phyloP scores from a whole-genome alignment of 2,113 vertebrate genomes.

The Laticauda laticaudata region DNA sequence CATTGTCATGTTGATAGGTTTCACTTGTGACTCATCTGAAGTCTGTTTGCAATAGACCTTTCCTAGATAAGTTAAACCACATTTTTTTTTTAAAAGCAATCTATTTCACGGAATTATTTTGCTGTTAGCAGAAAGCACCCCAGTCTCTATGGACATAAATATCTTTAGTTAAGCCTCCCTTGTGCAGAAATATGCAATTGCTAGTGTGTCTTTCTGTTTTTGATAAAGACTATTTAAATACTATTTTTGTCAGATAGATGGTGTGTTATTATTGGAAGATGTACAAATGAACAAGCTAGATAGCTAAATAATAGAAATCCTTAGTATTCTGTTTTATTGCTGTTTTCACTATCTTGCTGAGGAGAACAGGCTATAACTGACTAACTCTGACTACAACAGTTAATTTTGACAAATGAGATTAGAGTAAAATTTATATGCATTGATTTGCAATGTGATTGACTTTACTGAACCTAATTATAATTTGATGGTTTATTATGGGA shows the following conservation, averaged over 20 bases:
- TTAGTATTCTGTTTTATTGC: background rate
- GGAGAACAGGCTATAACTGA: background rate
- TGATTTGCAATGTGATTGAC: background rate
- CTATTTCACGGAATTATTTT: background rate
- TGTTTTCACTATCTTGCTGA: background rate
- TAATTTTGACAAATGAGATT: background rate
- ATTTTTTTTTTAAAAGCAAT: background rate
- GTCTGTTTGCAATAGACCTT: background rate
- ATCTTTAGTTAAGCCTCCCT: background rate
- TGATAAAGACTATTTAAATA: background rate
- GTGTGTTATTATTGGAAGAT: background rate
- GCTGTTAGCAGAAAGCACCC: background rate
- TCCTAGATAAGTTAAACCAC: slow-evolving; percentile 1
- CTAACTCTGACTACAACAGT: background rate
- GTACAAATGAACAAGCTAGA: background rate
- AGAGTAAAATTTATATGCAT: background rate
- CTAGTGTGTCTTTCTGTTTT: background rate
- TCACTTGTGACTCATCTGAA: background rate
- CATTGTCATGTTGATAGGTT: slow-evolving; percentile 8
- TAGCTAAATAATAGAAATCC: background rate
- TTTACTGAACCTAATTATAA: slow-evolving; percentile 3
- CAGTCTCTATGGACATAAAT: background rate
- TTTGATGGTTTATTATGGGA: background rate
- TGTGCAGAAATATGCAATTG: background rate
- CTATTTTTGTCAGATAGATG: background rate